A percentile compares a stretch with the other conserved stretches of the same genome.
These are phyloP conservation scores for Epsilonema sp. DNA, from an alignment of 2,888 invertebrate species.

Conservation along the genomic window DNA sequence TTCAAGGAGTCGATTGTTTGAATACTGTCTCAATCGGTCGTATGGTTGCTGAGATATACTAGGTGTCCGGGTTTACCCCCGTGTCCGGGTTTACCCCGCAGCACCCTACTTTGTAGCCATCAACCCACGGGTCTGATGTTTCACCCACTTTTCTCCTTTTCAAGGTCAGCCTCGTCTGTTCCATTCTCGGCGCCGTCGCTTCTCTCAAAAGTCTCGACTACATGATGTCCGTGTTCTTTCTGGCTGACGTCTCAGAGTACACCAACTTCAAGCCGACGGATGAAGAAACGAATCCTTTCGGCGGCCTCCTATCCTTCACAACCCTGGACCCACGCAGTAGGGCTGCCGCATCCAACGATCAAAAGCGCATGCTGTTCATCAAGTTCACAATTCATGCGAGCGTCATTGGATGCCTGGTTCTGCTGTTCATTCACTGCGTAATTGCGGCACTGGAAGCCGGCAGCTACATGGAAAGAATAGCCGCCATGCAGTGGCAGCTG, in stretches of 20 bases:
- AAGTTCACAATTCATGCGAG: not conserved
- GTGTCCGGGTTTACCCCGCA: too few species aligned
- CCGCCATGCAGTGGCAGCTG: too few species aligned
- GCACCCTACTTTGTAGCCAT: too few species aligned
- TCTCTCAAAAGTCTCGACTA: constrained; percentile 24
- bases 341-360: not conserved
- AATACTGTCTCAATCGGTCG: too few species aligned
- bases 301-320: not conserved
- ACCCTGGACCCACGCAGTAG: not conserved
- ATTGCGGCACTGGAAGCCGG: not conserved
- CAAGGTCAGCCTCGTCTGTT: constrained; percentile 20
- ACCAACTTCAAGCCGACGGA: constrained; percentile 4
- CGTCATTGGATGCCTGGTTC: not conserved
- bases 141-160: not conserved
- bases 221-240: constrained; percentile 22
- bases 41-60: too few species aligned
- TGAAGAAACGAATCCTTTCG: not conserved
- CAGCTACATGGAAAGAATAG: not conserved
- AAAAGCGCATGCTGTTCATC: not conserved
- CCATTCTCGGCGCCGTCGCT: constrained; percentile 25
- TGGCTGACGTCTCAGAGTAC: constrained; percentile 20
- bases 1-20: too few species aligned
- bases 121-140: not conserved
- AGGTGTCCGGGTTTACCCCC: too few species aligned
- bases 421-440: not conserved